Evolutionary conservation across 2,113 vertebrate genomes (phyloP).

Genomic region (Galeopterus variegatus): DNA sequence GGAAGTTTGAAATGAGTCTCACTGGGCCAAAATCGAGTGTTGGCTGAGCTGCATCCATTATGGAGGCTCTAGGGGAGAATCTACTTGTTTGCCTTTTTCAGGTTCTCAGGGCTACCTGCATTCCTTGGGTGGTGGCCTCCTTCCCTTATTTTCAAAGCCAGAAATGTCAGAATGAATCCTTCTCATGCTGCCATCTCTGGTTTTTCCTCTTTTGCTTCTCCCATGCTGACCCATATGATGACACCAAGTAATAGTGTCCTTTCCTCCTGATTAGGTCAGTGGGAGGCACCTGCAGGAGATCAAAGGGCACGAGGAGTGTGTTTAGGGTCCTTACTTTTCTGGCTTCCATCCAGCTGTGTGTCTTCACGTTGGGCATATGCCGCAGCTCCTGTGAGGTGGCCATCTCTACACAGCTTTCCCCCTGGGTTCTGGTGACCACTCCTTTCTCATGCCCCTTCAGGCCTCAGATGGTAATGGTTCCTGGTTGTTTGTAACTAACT

Average conservation of each 20-base stretch:
- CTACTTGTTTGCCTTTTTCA: not conserved
- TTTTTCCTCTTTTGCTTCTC: not conserved
- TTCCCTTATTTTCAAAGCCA: not conserved
- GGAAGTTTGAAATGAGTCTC: not conserved
- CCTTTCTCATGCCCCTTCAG: not conserved
- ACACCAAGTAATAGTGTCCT: not conserved
- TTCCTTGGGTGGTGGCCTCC: not conserved
- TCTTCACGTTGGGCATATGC: not conserved
- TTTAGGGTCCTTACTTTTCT: not conserved
- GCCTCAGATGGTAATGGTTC: not conserved
- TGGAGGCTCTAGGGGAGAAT: not conserved
- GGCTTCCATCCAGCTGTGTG: not conserved
- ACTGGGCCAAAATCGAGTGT: not conserved
- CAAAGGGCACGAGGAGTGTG: not conserved
- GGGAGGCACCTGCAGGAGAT: not conserved
- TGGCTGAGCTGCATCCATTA: not conserved
- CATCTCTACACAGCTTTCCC: not conserved
- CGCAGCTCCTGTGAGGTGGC: not conserved
- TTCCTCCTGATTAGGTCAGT: not conserved
- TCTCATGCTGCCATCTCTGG: not conserved
- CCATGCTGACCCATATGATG: not conserved
- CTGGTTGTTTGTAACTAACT: not conserved
- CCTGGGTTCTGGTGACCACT: not conserved
- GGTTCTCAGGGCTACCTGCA: not conserved
- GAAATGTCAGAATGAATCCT: not conserved